Evolutionary conservation across 2,888 invertebrate species (phyloP).

Genomic region (Sphaerophoria taeniata): DNA sequence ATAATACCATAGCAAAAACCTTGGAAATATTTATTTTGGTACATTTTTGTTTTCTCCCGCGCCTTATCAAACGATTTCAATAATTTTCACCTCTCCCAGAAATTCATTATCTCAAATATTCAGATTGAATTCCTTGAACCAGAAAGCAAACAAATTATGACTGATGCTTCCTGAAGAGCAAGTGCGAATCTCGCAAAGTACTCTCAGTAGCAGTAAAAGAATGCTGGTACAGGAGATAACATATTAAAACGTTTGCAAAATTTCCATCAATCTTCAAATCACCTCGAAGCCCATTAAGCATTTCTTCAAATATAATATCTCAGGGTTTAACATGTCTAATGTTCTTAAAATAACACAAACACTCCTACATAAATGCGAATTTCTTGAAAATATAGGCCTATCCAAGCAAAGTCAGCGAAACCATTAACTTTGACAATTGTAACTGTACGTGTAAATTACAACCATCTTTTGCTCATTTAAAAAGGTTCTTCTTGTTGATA

Average conservation of each 20-base stretch:
- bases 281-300: slow-evolving; percentile 3
- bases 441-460: slow-evolving; percentile 66
- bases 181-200: neutral
- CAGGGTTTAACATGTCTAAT: neutral
- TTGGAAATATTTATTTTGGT: no score
- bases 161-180: no score
- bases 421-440: slow-evolving; percentile 67
- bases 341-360: neutral
- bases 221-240: neutral
- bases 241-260: slow-evolving; percentile 1
- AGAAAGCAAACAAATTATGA: neutral
- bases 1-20: no score
- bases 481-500: neutral
- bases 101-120: no score
- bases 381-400: slow-evolving; percentile 2
- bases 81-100: no score
- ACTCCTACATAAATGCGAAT: neutral
- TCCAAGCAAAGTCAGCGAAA: slow-evolving; percentile 44
- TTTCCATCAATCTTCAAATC: slow-evolving; percentile 25
- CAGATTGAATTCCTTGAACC: neutral
- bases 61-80: no score
- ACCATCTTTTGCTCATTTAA: slow-evolving; percentile 19
- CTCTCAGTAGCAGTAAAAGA: neutral
- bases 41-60: no score
- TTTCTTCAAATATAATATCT: slow-evolving; percentile 9